Percentiles rank a stretch among this genome's conserved stretches.
Conservation (phyloP, 2,797 vertebrate species). For the Takifugu rubripes region DNA sequence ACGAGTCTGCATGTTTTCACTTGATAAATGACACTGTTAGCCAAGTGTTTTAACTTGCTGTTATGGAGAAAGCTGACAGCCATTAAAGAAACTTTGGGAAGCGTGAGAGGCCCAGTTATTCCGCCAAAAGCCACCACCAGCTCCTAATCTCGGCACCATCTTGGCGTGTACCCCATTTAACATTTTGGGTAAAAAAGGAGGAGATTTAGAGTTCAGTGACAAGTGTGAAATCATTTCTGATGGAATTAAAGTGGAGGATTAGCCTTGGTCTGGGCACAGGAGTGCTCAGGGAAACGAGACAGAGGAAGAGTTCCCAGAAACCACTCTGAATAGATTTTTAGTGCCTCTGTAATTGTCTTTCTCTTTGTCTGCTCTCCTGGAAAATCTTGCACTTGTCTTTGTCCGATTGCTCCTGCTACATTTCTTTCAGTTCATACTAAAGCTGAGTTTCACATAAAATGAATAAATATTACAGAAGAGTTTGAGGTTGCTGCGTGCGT, state of each 20-base stretch:
- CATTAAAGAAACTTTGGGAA: constrained; percentile 25
- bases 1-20: constrained; percentile 20
- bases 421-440: constrained; percentile 25
- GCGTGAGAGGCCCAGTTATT: constrained; percentile 16
- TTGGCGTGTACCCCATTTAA: constrained; percentile 54
- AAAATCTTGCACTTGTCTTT: constrained; percentile 45
- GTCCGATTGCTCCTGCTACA: constrained; percentile 17
- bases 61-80: constrained; percentile 39
- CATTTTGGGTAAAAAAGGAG: constrained; percentile 50
- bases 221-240: constrained; percentile 75
- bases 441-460: not conserved
- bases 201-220: constrained; percentile 61
- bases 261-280: constrained; percentile 32
- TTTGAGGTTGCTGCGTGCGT: not conserved
- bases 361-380: constrained; percentile 50
- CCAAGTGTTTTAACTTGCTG: constrained; percentile 36
- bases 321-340: constrained; percentile 51
- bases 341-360: constrained; percentile 61
- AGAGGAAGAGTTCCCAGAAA: constrained; percentile 42
- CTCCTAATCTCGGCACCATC: constrained; percentile 47
- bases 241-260: constrained; percentile 66
- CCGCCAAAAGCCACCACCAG: constrained; percentile 5
- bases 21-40: constrained; percentile 18
- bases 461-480: too few relatives aligned
- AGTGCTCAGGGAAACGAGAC: constrained; percentile 5